Evolutionary conservation across 2,888 invertebrate genomes (phyloP).

Genomic region (Chalcosyrphus nemorum): DNA sequence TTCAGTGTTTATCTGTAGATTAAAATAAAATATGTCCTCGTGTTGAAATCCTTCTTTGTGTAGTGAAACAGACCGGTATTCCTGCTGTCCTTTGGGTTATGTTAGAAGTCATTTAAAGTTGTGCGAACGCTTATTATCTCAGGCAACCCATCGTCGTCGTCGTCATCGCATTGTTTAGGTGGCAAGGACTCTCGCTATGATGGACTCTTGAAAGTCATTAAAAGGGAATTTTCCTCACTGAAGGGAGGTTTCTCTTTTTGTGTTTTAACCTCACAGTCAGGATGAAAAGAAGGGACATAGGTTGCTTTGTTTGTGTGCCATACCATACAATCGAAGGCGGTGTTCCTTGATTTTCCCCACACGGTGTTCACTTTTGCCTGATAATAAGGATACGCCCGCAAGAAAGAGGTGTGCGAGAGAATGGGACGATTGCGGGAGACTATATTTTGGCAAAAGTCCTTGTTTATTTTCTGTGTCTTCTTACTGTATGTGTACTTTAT

Average conservation of each 20-base stretch:
- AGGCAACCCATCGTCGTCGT: slow-evolving; percentile 10
- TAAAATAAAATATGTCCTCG: slow-evolving; percentile 63
- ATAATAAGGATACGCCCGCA: slow-evolving; percentile 2
- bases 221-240: neutral
- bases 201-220: slow-evolving; percentile 12
- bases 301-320: too few relatives aligned
- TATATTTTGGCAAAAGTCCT: neutral
- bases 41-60: slow-evolving; percentile 37
- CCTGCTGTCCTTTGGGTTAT: neutral
- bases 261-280: neutral
- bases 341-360: too few relatives aligned
- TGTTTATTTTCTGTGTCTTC: neutral
- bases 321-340: too few relatives aligned
- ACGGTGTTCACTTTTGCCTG: neutral
- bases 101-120: neutral
- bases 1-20: slow-evolving; percentile 59
- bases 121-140: slow-evolving; percentile 10
- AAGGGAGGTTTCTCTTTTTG: neutral
- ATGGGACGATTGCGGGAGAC: neutral
- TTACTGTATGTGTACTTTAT: slow-evolving; percentile 14
- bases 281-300: neutral
- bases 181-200: neutral
- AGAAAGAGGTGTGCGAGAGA: neutral
- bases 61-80: neutral
- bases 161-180: too few relatives aligned